A percentile compares a stretch with the other conserved stretches of the same genome.
Evolutionary conservation across 2,113 vertebrate genomes (phyloP).

Genomic region (Excalfactoria chinensis): DNA sequence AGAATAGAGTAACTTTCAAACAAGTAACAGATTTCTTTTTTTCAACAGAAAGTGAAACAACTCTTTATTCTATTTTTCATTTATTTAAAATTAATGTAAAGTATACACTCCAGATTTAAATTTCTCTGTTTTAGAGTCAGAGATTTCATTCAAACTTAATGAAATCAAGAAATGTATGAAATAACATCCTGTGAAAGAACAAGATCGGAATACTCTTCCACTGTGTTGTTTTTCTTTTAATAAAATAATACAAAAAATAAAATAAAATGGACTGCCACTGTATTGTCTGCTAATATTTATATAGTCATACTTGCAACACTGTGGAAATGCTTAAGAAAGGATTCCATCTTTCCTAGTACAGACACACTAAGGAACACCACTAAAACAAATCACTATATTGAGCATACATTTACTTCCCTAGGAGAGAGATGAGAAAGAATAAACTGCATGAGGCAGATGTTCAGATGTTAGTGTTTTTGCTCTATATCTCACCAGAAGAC

Average conservation of each 20-base stretch:
- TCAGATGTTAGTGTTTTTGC: not conserved
- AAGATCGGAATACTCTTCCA: not conserved
- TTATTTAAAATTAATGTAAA: not conserved
- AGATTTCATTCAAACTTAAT: not conserved
- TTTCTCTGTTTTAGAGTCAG: not conserved
- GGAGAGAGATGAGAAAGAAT: not conserved
- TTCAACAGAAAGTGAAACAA: not conserved
- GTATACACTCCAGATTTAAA: not conserved
- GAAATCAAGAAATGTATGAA: not conserved
- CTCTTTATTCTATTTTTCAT: not conserved
- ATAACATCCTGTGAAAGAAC: not conserved
- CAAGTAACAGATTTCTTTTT: not conserved
- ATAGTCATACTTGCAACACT: not conserved
- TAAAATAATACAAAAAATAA: not conserved
- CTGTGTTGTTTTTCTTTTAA: not conserved
- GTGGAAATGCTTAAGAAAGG: not conserved
- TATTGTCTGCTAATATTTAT: not conserved
- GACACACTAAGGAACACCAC: not conserved
- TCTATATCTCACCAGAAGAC: not conserved
- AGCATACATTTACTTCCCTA: not conserved
- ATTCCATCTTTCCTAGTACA: not conserved
- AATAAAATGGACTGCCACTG: not conserved
- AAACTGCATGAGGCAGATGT: not conserved
- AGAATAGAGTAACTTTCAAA: not conserved
- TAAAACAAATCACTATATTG: not conserved